Conservation (phyloP, 2,113 vertebrate genomes). For the Synodontis membranacea region DNA sequence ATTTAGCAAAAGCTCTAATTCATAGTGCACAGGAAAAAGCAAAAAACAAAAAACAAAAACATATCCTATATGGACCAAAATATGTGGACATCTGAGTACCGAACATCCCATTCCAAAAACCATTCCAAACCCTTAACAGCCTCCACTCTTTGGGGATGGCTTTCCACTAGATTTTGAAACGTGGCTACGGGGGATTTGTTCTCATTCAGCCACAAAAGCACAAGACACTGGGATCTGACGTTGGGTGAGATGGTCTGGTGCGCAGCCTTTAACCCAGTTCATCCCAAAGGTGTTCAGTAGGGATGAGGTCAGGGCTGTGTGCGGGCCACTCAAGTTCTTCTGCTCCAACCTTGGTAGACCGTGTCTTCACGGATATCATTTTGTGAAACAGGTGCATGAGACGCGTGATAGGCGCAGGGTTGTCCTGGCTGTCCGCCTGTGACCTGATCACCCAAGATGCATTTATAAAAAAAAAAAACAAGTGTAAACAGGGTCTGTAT, state of each 20-base stretch:
- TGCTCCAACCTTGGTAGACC: background rate
- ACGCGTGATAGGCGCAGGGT: too few species aligned
- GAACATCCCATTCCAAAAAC: background rate
- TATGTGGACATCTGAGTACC: background rate
- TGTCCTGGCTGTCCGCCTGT: too few species aligned
- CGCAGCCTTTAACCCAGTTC: background rate
- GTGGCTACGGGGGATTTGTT: background rate
- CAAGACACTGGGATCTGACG: background rate
- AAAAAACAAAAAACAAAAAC: too few species aligned
- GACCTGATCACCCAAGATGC: too few species aligned
- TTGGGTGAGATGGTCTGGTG: background rate
- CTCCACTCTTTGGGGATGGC: background rate
- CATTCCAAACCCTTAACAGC: background rate
- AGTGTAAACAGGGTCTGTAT: too few species aligned
- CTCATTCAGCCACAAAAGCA: background rate
- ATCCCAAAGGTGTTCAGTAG: background rate
- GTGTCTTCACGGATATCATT: background rate
- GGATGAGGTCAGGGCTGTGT: background rate
- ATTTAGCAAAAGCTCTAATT: background rate
- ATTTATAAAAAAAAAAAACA: too few species aligned
- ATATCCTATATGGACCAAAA: background rate
- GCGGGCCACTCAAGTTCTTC: background rate
- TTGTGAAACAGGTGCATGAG: background rate
- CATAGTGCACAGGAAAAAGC: background rate
- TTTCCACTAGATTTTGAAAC: background rate